Base-by-base conservation (phyloP, 1,140 invertebrate genomes). In the Mercenaria mercenaria region DNA sequence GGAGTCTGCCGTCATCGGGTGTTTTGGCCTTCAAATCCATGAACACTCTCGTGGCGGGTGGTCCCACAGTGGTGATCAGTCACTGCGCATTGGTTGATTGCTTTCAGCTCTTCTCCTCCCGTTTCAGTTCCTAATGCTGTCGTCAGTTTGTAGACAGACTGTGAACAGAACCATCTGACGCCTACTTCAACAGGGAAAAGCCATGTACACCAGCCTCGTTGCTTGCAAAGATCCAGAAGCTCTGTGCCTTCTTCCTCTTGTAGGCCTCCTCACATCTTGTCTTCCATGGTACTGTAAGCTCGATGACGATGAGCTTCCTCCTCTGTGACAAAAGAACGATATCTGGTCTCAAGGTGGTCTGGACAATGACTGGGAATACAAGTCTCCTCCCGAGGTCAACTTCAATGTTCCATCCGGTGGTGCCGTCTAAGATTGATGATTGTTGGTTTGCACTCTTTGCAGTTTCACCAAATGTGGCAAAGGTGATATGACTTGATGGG, bases 231-330 rank as follows among this genome's bases (percentile, higher is more conserved):
- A 2, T 69, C 41, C 3, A 72, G n/a, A 18, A 67, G 67, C 43
- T 83, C 47, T 61, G 67, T 83, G 76, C 67, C 20, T 81, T 69
- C 18, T 89, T 89, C 67, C 88, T 37, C 29, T 89, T 67, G 26
- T 89, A 76, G 43, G 67, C 88, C 59, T 59, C 67, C 39, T 89
- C 64, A 76, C 72, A 74, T 50, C 50, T 69, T 69, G 61, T 74
- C 72, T 82, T 43, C 80, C 64, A 76, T n/a, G 64, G 82, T 52
- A 85, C 82, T 50, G 82, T 72, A 6, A 72, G 67, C 67, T 74
- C 82, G 39, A 85, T 74, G 23, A 50, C n/a, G 26, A 64, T 59
- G 47, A 79, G 69, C 56, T 87, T 87, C 72, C 39, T 87, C 50
- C 74, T 37, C 23, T 74, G 52, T 0, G 82, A 74, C 47, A 39